A percentile compares a stretch with the other conserved stretches of the same genome.
Evolutionary conservation across 2,888 invertebrate species (phyloP).

Genomic region (Isotomurus palustris): DNA sequence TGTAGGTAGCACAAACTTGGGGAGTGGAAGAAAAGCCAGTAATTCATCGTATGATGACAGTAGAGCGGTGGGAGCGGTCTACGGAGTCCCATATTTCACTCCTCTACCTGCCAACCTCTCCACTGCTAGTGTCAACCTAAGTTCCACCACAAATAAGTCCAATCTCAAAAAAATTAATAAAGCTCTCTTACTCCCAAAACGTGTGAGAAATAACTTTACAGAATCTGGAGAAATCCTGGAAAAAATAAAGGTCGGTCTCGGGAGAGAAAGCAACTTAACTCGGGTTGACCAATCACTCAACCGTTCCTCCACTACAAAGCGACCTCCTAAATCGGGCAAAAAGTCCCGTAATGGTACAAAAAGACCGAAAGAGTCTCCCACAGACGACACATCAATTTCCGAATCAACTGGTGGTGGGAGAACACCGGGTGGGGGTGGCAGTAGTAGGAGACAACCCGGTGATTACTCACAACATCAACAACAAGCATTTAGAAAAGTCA

Average conservation of each 20-base stretch:
- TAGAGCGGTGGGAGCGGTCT: slow-evolving; percentile 21
- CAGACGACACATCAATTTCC: no score
- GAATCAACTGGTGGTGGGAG: slow-evolving; percentile 1
- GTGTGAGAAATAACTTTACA: background rate
- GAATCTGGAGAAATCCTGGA: background rate
- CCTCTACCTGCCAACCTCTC: slow-evolving; percentile 15
- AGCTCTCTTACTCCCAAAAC: slow-evolving; percentile 25
- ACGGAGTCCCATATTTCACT: slow-evolving; percentile 43
- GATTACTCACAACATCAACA: background rate
- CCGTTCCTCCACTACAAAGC: no score
- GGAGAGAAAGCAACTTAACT: no score
- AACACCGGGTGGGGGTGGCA: background rate
- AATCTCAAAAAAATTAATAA: slow-evolving; percentile 43
- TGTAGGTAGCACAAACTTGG: slow-evolving; percentile 13
- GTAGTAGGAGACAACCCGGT: background rate
- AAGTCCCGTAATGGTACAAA: no score
- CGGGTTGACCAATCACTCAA: no score
- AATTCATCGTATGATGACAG: slow-evolving; percentile 34
- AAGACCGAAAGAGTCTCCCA: no score
- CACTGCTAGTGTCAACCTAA: no score
- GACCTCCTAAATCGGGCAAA: no score
- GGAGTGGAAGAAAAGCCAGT: slow-evolving; percentile 27
- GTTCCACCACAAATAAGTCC: no score
- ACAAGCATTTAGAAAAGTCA: slow-evolving; percentile 10
- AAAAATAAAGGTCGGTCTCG: no score